Evolutionary conservation across 1,140 invertebrate species (phyloP), one percentile per base, ranked within the genome.

Genomic region (Caenorhabditis brenneri): DNA sequence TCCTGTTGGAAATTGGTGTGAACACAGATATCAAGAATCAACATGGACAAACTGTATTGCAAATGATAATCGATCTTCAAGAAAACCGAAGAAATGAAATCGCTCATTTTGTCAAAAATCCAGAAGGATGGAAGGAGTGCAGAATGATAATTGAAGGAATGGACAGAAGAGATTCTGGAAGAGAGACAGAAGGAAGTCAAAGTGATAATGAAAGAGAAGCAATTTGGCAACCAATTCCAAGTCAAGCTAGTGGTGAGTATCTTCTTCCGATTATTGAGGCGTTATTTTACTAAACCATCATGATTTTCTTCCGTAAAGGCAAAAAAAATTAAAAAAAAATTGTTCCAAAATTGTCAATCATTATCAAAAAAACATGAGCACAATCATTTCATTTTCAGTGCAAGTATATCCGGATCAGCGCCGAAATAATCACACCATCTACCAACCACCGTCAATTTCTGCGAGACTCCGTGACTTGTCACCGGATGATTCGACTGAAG

Each of bases 31-130:
- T 95, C 53, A 92, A 94, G 15, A 95, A 97, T 90, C 93, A 93
- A 19, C 93, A 94, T 81, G 94, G 94, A 83, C 94, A 94, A 91
- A 97, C 96, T 12, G 96, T 96, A 2, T 93, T 95, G 65, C 95
- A 97, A 89, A 93, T 97, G 42, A 92, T 97, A 1, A 94, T 94
- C 78, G 94, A 96, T 89, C 95, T 96, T 91, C 95, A 95, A 53
- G 94, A 95, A 29, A 94, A 95, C 87, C 95, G 95, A n/a, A 95
- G 95, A 1, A 94, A 95, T 87, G 94, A 93, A 87, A 95, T 96
- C 85, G 94, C 94, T 81, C 93, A 94, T 86, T 93, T 96, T 84
- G 95, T 97, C 88, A 94, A 94, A 92, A 94, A 96, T 96, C 93
- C 85, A 85, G 82, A 86, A 15, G 81, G 55, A 19, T 85, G 81